Base-by-base conservation (phyloP, 2,888 invertebrate species). In the Lucinisca nassula region DNA sequence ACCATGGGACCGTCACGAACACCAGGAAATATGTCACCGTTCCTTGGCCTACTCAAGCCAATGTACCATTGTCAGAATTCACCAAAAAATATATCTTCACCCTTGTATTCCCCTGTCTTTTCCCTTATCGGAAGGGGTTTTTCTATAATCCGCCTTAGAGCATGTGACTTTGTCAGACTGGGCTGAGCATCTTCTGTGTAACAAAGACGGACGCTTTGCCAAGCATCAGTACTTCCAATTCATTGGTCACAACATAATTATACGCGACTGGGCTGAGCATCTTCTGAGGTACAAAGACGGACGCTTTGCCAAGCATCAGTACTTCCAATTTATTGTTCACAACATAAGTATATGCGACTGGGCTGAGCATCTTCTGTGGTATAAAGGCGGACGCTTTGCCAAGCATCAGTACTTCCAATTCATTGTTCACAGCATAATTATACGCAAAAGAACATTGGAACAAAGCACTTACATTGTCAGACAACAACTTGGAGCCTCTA, bases 401-500 rank as follows among this genome's bases (percentile, higher is more conserved):
- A 24, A 37, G 24, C 88, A 91, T 32, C 82, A 75, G 21, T 91
- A 85, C 38, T 91, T 89, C 61, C 87, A 91, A 75, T 88, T 91
- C 73, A 51, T 91, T 45, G 88, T 84, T 14, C 67, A 90, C 90
- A 84, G 67, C 75, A 37, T 61, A 89, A 55, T 6, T 91, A 24
- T n/a, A n/a, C n/a, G 88, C n/a, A n/a, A n/a, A n/a, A n/a, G n/a
- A n/a, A n/a, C n/a, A n/a, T n/a, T n/a, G n/a, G n/a, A 92, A 70
- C 32, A 79, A 10, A 79, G 87, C 37, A 85, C n/a, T 24, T 91
- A 74, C 74, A 88, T 92, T 51, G 78, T 88, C 4, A 84, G 82
- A 3, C 92, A 93, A 86, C 58, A 91, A 76, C 81, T 93, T 45
- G 91, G 91, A 84, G 89, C 0, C 55, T 92, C 8, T 84, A 84